A percentile compares a stretch with the other conserved stretches of the same genome.
Conservation (phyloP, 2,888 invertebrate species). For the Busseola fusca region DNA sequence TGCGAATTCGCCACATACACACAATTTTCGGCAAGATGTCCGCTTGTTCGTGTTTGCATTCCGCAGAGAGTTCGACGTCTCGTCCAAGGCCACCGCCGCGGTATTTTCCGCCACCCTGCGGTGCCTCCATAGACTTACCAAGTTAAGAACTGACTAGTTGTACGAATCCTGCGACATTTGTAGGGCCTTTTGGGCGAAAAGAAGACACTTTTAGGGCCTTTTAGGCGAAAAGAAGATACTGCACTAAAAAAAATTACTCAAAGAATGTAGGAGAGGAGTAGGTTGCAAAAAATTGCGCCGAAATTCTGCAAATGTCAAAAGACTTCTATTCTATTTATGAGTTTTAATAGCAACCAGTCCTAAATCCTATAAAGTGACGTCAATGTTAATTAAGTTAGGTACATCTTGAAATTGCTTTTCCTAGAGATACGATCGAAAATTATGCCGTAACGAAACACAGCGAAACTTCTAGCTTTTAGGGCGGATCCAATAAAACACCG, state of each 20-base stretch:
- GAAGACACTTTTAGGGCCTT: not conserved
- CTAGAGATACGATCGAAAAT: not conserved
- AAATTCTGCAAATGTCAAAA: conserved; percentile 16
- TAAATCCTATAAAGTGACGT: conserved; percentile 11
- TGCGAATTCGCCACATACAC: conserved; percentile 60
- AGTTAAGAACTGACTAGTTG: conserved; percentile 63
- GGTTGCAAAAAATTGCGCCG: conserved; percentile 5
- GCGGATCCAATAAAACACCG: conserved; percentile 28
- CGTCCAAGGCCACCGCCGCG: conserved; percentile 77
- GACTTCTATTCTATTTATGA: conserved; percentile 7
- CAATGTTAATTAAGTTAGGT: conserved; percentile 10
- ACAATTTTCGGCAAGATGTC: conserved; percentile 78
- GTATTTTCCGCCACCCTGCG: conserved; percentile 67
- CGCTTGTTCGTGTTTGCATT: conserved; percentile 82
- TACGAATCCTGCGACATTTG: conserved; percentile 41
- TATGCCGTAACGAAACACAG: conserved; percentile 4
- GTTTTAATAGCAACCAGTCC: conserved; percentile 11
- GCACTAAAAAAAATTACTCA: not conserved
- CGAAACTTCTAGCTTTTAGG: conserved; percentile 14
- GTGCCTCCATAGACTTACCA: conserved; percentile 73
- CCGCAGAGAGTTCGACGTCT: conserved; percentile 82
- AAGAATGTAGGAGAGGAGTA: not conserved
- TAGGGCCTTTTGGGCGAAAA: not conserved
- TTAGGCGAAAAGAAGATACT: not conserved
- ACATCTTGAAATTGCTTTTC: conserved; percentile 15